Base-by-base conservation (phyloP, 2,888 invertebrate genomes). In the Allolobophora icterica region DNA sequence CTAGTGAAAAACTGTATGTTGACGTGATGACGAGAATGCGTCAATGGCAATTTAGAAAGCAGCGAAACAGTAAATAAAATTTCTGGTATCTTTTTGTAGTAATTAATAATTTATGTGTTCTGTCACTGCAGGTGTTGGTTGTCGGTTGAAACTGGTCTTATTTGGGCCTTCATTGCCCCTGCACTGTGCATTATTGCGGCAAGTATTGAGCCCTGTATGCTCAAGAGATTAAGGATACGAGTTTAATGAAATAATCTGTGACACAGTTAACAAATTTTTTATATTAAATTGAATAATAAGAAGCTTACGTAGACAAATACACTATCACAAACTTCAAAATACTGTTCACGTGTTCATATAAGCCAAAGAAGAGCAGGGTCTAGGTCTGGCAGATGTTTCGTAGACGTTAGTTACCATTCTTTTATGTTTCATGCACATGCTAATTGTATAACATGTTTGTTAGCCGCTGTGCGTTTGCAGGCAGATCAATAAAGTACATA, bases 81-180 rank as follows among this genome's bases (percentile, higher is more conserved):
- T 52, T 1, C 52, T 52, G 19, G 24, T 52, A 24, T 15, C 21
- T 52, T n/a, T 15, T 19, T 52, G 52, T 24, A 52, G 2, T 24
- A 52, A 52, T 21, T 52, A 52, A 52, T 52, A 24, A 52, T 42
- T 5, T 1, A 42, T 17, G n/a, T 30, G 30, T 13, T 71, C 8
- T 71, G 30, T 71, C 11, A 11, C n/a, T 71, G 71, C 71, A 71
- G 71, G 33, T 93, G 93, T 89, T 93, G 93, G 93, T 89, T 93
- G 87, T 90, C 91, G 15, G 87, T 89, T 34, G 89, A 92, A 19
- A 91, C 90, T 87, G 92, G 93, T 30, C 90, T 93, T 19, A 71
- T 93, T 11, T 93, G 92, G 91, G 93, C 92, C 0, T 93, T 93
- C 91, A 91, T 93, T 4, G 93, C 90, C n/a, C 93, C 93, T n/a